These are phyloP conservation scores for Mormyrus lacerda DNA, from an alignment of 2,113 vertebrate species.

Conservation along the genomic window DNA sequence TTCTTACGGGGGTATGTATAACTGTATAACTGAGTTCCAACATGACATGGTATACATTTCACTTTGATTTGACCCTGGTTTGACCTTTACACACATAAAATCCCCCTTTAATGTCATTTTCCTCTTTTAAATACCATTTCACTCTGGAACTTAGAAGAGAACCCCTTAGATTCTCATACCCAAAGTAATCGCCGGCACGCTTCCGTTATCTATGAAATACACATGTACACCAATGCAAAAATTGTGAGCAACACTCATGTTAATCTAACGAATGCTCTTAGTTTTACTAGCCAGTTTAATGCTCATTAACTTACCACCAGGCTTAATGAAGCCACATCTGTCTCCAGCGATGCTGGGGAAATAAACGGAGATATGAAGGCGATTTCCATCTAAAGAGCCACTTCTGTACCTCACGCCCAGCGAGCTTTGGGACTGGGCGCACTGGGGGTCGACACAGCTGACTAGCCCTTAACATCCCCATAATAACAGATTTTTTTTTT, in stretches of 20 bases:
- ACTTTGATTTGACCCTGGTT: slow-evolving; percentile 40
- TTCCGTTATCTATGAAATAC: slow-evolving; percentile 37
- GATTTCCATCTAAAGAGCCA: slow-evolving; percentile 98
- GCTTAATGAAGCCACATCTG: slow-evolving; percentile 99
- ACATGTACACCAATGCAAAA: slow-evolving; percentile 46
- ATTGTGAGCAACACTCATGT: slow-evolving; percentile 50
- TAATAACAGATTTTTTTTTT: slow-evolving; percentile 17
- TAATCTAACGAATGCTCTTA: slow-evolving; percentile 60
- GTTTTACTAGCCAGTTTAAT: slow-evolving; percentile 93
- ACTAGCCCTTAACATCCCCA: slow-evolving; percentile 61
- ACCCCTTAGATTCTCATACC: slow-evolving; percentile 54
- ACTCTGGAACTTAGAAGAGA: slow-evolving; percentile 19
- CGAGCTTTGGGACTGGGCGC: slow-evolving; percentile 70
- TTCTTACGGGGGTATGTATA: slow-evolving; percentile 32
- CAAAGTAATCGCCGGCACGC: slow-evolving; percentile 67
- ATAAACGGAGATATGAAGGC: slow-evolving; percentile 99
- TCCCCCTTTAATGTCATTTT: slow-evolving; percentile 31
- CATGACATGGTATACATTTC: slow-evolving; percentile 31
- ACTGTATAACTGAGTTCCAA: slow-evolving; percentile 38
- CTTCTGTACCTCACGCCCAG: slow-evolving; percentile 89
- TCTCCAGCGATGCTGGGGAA: slow-evolving; percentile 99
- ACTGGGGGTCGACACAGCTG: slow-evolving; percentile 81
- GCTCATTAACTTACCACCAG: slow-evolving; percentile 99
- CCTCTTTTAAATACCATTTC: slow-evolving; percentile 13
- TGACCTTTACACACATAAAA: slow-evolving; percentile 41